Evolutionary conservation across 2,797 vertebrate genomes (phyloP).

Genomic region (Champsocephalus gunnari): DNA sequence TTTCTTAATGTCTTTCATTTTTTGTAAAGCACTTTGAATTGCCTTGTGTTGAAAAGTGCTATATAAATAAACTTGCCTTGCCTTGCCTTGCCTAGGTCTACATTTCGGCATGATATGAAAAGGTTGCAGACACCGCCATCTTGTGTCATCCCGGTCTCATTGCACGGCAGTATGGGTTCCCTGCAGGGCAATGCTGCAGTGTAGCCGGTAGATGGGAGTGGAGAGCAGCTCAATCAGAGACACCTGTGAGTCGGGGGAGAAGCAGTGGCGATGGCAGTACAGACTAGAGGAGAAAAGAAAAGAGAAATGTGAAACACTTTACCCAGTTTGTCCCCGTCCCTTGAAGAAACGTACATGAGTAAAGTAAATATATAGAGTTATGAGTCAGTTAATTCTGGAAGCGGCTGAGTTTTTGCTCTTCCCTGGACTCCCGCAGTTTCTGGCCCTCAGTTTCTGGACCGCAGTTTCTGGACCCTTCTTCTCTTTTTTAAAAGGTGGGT

Average conservation of each 20-base stretch:
- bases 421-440: background rate
- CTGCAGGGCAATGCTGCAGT: background rate
- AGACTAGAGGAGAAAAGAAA: background rate
- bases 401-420: background rate
- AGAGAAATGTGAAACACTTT: background rate
- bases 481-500: too few relatives aligned
- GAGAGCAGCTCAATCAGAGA: background rate
- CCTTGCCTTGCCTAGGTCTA: too few relatives aligned
- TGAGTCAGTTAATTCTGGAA: background rate
- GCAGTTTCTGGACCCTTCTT: too few relatives aligned
- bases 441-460: too few relatives aligned
- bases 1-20: too few relatives aligned
- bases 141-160: constrained; percentile 7
- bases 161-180: background rate
- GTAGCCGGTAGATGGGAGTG: too few relatives aligned
- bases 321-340: fast-evolving
- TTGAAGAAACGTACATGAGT: background rate
- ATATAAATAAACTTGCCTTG: too few relatives aligned
- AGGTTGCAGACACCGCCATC: constrained; percentile 32
- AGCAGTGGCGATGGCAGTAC: background rate
- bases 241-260: background rate
- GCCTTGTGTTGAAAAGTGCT: too few relatives aligned
- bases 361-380: too few relatives aligned
- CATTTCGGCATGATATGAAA: background rate
- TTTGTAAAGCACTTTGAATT: too few relatives aligned